phyloP scores from a whole-genome alignment of 2,113 vertebrate species.

The Tilapia sparmanii region DNA sequence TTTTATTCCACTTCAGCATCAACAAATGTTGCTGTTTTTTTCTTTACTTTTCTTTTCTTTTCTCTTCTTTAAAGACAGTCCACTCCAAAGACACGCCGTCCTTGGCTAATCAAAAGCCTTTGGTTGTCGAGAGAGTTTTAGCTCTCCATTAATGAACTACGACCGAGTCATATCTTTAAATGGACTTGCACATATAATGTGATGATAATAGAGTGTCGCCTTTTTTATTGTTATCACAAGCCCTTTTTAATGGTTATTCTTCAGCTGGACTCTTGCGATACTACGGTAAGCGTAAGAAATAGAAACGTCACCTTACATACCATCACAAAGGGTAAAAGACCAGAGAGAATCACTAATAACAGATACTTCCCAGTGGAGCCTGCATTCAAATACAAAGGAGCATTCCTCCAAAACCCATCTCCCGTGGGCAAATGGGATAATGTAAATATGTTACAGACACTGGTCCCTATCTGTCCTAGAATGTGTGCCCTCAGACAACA shows the following conservation, averaged over 20 bases:
- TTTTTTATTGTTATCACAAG: not conserved
- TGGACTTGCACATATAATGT: not conserved
- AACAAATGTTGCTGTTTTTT: not conserved
- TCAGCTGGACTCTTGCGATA: not conserved
- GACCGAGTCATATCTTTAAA: not conserved
- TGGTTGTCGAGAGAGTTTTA: not conserved
- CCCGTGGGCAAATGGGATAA: not conserved
- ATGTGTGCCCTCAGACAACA: constrained; percentile 31
- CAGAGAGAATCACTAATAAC: constrained; percentile 20
- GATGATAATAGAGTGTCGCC: not conserved
- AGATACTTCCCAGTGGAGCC: not conserved
- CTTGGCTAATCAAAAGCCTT: not conserved
- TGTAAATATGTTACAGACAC: not conserved
- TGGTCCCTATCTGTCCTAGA: constrained; percentile 24
- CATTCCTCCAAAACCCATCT: not conserved
- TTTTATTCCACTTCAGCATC: not conserved
- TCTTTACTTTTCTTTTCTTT: not conserved
- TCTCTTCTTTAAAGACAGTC: not conserved
- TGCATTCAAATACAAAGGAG: constrained; percentile 7
- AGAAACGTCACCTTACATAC: constrained; percentile 16
- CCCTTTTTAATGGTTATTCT: not conserved
- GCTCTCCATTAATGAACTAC: not conserved
- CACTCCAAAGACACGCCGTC: not conserved
- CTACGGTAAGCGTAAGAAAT: constrained; percentile 13
- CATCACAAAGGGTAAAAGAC: constrained; percentile 30